Evolutionary conservation across 2,888 invertebrate genomes (phyloP), one percentile per base, ranked within the genome.

Genomic region (Amphimallon solstitiale): DNA sequence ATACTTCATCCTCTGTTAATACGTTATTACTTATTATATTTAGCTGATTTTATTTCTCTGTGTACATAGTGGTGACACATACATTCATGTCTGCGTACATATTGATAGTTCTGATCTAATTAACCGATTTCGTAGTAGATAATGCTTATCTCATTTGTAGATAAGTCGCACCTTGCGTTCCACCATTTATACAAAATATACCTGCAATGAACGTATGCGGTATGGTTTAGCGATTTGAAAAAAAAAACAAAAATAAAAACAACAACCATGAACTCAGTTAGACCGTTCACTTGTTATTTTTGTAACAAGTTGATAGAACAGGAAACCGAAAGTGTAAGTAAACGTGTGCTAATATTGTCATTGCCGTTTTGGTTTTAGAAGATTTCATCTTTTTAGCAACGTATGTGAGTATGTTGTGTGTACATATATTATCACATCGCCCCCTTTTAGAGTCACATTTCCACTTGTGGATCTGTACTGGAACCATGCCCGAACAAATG

Each of bases 401-500:
- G 29, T 1, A 29, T 7, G 3, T 29, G 29, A 19, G 3, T 5
- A 45, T 5, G 15, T 40, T 3, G 40, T 2, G 1, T 15, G 12
- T 40, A n/a, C 5, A 52, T 9, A 10, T 14, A 35, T n/a, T 35
- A 10, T n/a, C 37, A 9, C 19, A 6, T 10, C 7, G 1, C 66
- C 66, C 52, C 61, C 29, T 65, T 76, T 76, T 60, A 90, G 88
- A 87, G 86, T 62, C 92, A 92, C 72, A 79, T 90, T 66, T 87
- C 88, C 66, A 86, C 88, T 71, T 92, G 92, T 70, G 89, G 90
- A 10, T 89, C 89, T 66, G 90, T 92, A 7, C 78, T 92, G 72
- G 89, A 91, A 76, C 88, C 90, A 75, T 92, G 92, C 63, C 87
- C 88, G 0, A 84, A 89, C 72, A 86, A 88, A 51, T 92, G 92